A percentile compares a stretch with the other conserved stretches of the same genome.
Conservation (phyloP, 2,797 vertebrate genomes). For the Brachyalestes nurse region DNA sequence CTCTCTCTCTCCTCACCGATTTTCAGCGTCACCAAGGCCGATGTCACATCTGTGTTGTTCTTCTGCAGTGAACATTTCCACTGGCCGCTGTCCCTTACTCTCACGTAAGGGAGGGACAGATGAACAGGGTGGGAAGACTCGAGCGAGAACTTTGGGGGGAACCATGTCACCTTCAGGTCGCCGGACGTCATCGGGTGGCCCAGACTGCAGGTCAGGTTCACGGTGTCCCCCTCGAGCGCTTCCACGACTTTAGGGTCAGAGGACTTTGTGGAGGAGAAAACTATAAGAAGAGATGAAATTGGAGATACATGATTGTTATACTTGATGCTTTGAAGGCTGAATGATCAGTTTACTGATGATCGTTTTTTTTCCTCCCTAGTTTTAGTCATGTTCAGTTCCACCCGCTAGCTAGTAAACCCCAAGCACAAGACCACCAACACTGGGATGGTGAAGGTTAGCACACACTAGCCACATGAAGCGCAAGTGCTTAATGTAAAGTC, state of each 20-base stretch:
- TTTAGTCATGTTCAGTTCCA: too few relatives aligned
- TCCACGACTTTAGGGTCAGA: not conserved
- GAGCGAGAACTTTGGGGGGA: not conserved
- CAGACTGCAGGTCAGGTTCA: slow-evolving; percentile 72
- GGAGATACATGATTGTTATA: too few relatives aligned
- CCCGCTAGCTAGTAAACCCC: too few relatives aligned
- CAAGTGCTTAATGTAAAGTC: too few relatives aligned
- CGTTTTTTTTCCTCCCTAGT: too few relatives aligned
- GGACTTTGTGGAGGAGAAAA: not conserved
- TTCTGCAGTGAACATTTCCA: slow-evolving; percentile 71
- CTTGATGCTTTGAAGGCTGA: too few relatives aligned
- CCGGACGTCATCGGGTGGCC: slow-evolving; percentile 34
- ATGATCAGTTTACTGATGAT: too few relatives aligned
- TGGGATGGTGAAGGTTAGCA: too few relatives aligned
- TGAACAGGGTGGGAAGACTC: fast-evolving
- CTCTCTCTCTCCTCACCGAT: slow-evolving; percentile 68
- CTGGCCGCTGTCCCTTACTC: slow-evolving; percentile 46
- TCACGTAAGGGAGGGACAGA: slow-evolving; percentile 55
- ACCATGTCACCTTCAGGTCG: slow-evolving; percentile 60
- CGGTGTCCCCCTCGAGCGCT: slow-evolving; percentile 53
- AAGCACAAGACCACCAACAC: too few relatives aligned
- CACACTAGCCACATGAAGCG: too few relatives aligned
- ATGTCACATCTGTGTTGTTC: slow-evolving; percentile 11
- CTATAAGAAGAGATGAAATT: not conserved
- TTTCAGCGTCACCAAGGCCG: slow-evolving; percentile 59